phyloP scores from a whole-genome alignment of 53 echinoderm and acorn worm species.

The Arbacia lixula region DNA sequence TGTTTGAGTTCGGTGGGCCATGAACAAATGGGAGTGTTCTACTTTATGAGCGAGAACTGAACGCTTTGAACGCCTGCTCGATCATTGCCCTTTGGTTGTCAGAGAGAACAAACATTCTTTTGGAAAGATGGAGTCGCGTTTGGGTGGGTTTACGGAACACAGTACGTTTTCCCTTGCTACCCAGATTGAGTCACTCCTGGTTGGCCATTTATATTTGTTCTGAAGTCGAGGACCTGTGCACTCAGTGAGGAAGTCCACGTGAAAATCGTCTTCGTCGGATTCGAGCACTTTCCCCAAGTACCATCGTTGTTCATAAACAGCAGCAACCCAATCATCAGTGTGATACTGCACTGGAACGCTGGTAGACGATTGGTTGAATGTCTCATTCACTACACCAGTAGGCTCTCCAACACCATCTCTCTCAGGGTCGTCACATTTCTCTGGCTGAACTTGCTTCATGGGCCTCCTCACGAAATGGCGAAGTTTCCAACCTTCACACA shows the following conservation, averaged over 20 bases:
- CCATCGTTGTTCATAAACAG: slow-evolving; percentile 38
- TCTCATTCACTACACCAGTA: too few species aligned
- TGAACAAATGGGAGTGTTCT: too few species aligned
- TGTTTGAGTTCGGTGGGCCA: too few species aligned
- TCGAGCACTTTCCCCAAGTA: slow-evolving; percentile 18
- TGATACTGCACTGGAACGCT: background rate
- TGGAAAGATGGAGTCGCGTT: background rate
- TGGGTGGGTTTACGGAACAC: background rate
- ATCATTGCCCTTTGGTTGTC: slow-evolving; percentile 12
- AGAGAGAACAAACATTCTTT: background rate
- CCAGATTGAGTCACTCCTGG: background rate
- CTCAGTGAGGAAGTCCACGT: slow-evolving; percentile 18
- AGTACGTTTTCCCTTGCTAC: background rate
- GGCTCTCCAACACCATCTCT: background rate
- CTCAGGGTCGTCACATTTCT: background rate
- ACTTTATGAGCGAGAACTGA: too few species aligned
- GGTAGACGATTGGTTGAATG: background rate
- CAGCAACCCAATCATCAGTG: slow-evolving; percentile 42
- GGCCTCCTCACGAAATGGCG: background rate
- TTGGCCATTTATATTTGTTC: background rate
- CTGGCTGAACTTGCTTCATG: background rate
- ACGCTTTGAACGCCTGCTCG: slow-evolving; percentile 14
- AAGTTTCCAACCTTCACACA: slow-evolving; percentile 55
- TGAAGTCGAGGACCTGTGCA: background rate
- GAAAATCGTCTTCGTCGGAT: slow-evolving; percentile 4